phyloP scores from a whole-genome alignment of 2,888 invertebrate species.

The Athetis lepigone region DNA sequence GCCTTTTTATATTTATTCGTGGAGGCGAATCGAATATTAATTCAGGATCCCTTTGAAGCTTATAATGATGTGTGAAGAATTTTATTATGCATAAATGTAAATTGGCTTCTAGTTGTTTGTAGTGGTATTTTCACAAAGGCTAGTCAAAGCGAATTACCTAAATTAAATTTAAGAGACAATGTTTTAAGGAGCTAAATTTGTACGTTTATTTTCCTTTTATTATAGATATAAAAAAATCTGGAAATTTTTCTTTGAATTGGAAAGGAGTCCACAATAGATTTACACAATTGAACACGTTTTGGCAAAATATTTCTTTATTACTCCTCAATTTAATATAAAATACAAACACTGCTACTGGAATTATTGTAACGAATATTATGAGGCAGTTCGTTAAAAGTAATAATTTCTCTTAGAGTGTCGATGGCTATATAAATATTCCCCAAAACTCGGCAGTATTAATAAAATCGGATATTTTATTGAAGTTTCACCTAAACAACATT shows the following conservation, averaged over 20 bases:
- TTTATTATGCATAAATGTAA: constrained; percentile 21
- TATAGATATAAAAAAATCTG: constrained; percentile 1
- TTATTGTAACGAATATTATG: constrained; percentile 7
- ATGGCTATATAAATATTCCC: too few species aligned
- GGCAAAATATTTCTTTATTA: constrained; percentile 12
- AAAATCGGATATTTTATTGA: background rate
- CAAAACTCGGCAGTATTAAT: background rate
- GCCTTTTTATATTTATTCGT: constrained; percentile 54
- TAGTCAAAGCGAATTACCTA: too few species aligned
- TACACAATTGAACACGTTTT: constrained; percentile 2
- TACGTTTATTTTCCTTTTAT: background rate
- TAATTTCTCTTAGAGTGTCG: too few species aligned
- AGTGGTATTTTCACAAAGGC: constrained; percentile 9
- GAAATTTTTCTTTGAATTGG: constrained; percentile 2
- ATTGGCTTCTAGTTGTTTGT: constrained; percentile 14
- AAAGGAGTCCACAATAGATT: background rate
- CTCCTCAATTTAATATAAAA: background rate
- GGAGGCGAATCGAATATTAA: constrained; percentile 58
- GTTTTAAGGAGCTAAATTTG: too few species aligned
- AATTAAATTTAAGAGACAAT: too few species aligned
- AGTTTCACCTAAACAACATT: background rate
- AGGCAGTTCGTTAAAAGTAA: background rate
- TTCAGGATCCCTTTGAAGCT: constrained; percentile 33
- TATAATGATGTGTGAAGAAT: constrained; percentile 32
- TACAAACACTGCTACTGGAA: background rate